phyloP scores from a whole-genome alignment of 2,888 invertebrate species.

The Ichneumon xanthorius region DNA sequence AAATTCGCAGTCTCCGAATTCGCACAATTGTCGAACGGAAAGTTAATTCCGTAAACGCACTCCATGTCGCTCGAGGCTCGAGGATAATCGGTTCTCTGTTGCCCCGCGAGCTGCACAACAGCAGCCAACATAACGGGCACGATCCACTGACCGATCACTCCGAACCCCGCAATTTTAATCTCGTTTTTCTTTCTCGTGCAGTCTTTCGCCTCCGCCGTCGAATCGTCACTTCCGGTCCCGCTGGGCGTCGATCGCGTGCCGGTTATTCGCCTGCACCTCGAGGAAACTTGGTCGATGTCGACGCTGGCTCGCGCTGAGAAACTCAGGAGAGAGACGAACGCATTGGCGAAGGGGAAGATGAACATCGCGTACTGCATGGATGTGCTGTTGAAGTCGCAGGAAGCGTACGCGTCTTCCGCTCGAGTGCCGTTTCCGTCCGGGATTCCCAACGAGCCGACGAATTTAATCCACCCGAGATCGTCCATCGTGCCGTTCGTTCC shows the following conservation, averaged over 20 bases:
- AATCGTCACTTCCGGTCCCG: slow-evolving; percentile 4
- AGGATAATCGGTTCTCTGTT: slow-evolving; percentile 60
- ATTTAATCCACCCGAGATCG: slow-evolving; percentile 47
- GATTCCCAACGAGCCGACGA: slow-evolving; percentile 38
- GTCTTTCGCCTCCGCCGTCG: background rate
- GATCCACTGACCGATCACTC: slow-evolving; percentile 79
- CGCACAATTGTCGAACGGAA: slow-evolving; percentile 76
- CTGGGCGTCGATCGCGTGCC: slow-evolving; percentile 15
- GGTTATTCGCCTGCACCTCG: slow-evolving; percentile 61
- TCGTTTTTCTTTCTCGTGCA: slow-evolving; percentile 44
- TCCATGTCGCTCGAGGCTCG: slow-evolving; percentile 63
- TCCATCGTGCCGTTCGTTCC: background rate
- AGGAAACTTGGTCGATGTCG: slow-evolving; percentile 64
- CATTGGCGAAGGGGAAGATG: slow-evolving; percentile 80
- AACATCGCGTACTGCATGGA: slow-evolving; percentile 79
- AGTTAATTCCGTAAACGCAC: slow-evolving; percentile 74
- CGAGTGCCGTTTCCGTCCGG: slow-evolving; percentile 22
- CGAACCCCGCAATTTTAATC: slow-evolving; percentile 67
- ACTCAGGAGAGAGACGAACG: slow-evolving; percentile 80
- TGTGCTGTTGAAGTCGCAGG: slow-evolving; percentile 73
- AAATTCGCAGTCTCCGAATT: slow-evolving; percentile 3
- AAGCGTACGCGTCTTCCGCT: slow-evolving; percentile 17
- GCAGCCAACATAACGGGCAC: slow-evolving; percentile 76
- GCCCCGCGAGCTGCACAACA: slow-evolving; percentile 72
- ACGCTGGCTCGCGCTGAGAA: slow-evolving; percentile 75